Evolutionary conservation across 2,113 vertebrate genomes (phyloP).

Genomic region (Loxodonta africana): DNA sequence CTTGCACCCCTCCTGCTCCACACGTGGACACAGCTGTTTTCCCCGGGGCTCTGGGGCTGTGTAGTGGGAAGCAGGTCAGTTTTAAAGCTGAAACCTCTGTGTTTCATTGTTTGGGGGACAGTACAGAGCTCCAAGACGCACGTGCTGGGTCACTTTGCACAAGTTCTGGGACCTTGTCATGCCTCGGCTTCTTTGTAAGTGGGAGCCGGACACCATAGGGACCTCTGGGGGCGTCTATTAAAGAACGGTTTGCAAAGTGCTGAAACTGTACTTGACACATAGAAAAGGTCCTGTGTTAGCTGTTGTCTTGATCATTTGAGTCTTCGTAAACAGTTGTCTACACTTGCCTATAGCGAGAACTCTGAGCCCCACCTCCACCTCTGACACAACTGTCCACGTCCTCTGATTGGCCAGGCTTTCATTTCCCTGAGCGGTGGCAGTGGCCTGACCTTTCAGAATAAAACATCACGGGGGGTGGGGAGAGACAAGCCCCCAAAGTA

Average conservation of each 20-base stretch:
- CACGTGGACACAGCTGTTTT: accelerated
- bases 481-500: neutral
- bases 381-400: neutral
- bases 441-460: neutral
- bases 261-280: neutral
- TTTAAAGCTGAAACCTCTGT: neutral
- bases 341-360: neutral
- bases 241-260: neutral
- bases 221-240: neutral
- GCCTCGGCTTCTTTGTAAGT: neutral
- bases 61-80: neutral
- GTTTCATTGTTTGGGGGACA: too few species aligned
- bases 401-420: neutral
- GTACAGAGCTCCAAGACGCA: neutral
- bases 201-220: neutral
- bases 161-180: neutral
- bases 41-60: neutral
- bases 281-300: neutral
- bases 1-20: too few species aligned
- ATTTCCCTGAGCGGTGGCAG: neutral
- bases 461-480: neutral
- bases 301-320: too few species aligned
- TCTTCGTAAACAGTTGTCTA: accelerated
- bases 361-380: neutral
- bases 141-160: too few species aligned